A percentile compares a stretch with the other conserved stretches of the same genome.
Conservation (phyloP, 2,797 vertebrate species). For the Babyrousa celebensis region DNA sequence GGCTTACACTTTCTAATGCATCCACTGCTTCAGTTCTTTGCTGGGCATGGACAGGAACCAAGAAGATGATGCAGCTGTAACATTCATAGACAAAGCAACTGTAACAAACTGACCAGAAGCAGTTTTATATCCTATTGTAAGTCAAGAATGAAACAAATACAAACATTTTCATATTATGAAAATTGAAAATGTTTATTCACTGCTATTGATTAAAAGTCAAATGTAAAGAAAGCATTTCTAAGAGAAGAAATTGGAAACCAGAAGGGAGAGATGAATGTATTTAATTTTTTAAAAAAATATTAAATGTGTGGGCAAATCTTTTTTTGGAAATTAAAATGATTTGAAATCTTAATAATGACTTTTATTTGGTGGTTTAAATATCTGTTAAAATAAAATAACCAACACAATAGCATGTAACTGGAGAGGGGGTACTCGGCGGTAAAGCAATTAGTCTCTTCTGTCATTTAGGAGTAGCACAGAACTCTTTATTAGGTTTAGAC, state of each 20-base stretch:
- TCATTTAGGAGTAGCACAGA: background rate
- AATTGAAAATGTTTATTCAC: background rate
- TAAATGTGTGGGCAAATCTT: background rate
- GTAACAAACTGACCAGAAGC: background rate
- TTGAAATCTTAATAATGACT: background rate
- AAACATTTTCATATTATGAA: constrained; percentile 29
- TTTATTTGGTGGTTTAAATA: background rate
- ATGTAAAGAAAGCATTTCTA: background rate
- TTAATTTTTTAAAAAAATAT: background rate
- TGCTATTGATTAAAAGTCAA: background rate
- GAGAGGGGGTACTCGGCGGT: background rate
- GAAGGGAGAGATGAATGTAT: background rate
- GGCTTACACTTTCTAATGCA: no score
- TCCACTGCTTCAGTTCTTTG: no score
- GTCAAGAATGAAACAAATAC: background rate
- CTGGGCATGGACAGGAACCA: no score
- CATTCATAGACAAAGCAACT: no score
- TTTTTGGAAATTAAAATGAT: background rate
- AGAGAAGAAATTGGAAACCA: background rate
- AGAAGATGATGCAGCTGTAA: no score
- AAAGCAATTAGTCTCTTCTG: background rate
- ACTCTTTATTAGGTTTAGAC: background rate
- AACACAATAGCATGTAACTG: background rate
- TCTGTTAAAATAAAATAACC: background rate
- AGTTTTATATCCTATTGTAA: background rate